Evolutionary conservation across 2,888 invertebrate genomes (phyloP), one percentile per base, ranked within the genome.

Genomic region (Xylocampa areola): DNA sequence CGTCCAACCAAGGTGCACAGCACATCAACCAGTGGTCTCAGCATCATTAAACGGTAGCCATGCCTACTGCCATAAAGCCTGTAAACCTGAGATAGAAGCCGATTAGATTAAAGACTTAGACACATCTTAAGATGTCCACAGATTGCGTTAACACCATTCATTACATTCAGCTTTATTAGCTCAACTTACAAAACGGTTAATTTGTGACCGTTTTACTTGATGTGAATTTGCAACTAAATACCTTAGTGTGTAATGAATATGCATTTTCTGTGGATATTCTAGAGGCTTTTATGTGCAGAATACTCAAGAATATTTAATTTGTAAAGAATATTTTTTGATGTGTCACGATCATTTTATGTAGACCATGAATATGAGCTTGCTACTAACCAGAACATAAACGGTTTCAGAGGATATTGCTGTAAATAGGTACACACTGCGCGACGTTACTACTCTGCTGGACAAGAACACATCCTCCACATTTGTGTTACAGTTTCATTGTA

Each of bases 121-220:
- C 49, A 45, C 10, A 60, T 48, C 48, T 59, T 63, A 58, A 68
- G 54, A 72, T 75, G 55, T 68, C 51, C 52, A 45, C 29, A 71
- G 71, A 70, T 74, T 67, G 63, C 58, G 11, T 40, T 55, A 57
- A 65, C 63, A 40, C 36, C 41, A 49, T 55, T 54, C 53, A 67
- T 78, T 78, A 68, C 55, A 54, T 41, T 51, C 30, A 65, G 61
- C 44, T 76, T 77, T 75, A 80, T 76, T 79, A 45, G 50, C 64
- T 72, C 62, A 51, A 54, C 49, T 66, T 45, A 63, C 51, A 47
- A 40, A 54, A 64, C 67, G 53, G 73, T 77, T 76, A 68, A 67
- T 59, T 72, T 67, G 62, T 52, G 48, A 59, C 65, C 63, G 72
- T 68, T 74, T 65, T 66, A 54, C 64, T 48, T 65, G 33, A 65